Evolutionary conservation across 2,113 vertebrate species (phyloP), one percentile per base, ranked within the genome.

Genomic region (Oplegnathus fasciatus): DNA sequence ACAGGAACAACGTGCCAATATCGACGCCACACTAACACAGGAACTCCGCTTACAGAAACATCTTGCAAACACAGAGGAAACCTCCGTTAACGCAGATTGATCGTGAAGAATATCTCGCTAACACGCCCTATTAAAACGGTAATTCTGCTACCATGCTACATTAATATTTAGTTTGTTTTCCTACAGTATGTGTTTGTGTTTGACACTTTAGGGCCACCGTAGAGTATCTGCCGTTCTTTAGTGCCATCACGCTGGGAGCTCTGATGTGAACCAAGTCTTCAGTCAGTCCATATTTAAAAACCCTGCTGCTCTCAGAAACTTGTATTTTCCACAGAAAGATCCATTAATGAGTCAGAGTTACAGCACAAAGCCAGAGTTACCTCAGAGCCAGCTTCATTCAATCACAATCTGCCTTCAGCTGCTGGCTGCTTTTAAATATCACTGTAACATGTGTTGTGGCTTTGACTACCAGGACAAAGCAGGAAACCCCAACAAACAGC

Each of bases 401-500:
- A 3, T 22, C 67, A 62, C 4, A 9, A 9, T 48, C 28, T 50
- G 66, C 17, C 24, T 14, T 17, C 40, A 8, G 7, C 37, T 37
- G 3, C 46, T 50, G 48, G 30, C 32, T 55, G 48, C 69, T 57
- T 20, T 15, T 32, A 34, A 20, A 61, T 6, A 28, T 44, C 37
- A 0, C 0, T 34, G 20, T 34, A 54, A 42, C 32, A 46, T 30
- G 40, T 69, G 72, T n/a, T 82, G 42, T 69, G 64, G 70, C 20
- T 64, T 64, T 1, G 69, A 42, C 52, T 11, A 48, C 24, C n/a
- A 20, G 34, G 30, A 37, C 7, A 8, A 26, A 17, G 18, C 65
- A 48, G 54, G 68, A 80, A 46, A 69, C 28, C n/a, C 50, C 28
- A 26, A 68, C 76, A 78, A 78, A 78, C 75, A 67, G 64, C 64